phyloP scores from a whole-genome alignment of 2,888 invertebrate species.

The Lasioglossum villosulum region DNA sequence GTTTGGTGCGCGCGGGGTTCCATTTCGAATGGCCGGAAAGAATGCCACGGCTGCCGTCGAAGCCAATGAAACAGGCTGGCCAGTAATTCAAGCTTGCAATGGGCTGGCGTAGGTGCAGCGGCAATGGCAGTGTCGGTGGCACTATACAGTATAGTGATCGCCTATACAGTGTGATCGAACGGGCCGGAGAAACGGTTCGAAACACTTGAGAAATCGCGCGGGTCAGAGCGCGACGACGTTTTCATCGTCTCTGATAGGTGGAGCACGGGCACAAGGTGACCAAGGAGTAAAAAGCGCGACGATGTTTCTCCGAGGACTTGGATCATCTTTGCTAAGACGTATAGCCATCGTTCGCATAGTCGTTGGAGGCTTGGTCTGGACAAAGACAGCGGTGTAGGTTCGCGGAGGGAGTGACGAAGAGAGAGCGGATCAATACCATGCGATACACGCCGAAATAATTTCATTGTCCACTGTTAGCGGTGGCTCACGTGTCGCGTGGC shows the following conservation, averaged over 20 bases:
- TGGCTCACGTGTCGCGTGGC: constrained; percentile 79
- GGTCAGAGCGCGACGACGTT: constrained; percentile 2
- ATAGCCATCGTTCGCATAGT: constrained; percentile 43
- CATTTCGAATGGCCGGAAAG: constrained; percentile 64
- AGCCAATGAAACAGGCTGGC: constrained; percentile 53
- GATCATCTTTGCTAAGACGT: constrained; percentile 55
- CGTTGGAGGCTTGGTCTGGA: constrained; percentile 60
- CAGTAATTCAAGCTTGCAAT: constrained; percentile 55
- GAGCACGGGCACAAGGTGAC: constrained; percentile 20
- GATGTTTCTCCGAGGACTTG: constrained; percentile 17
- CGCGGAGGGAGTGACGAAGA: constrained; percentile 57
- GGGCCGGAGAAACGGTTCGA: not conserved
- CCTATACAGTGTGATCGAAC: not conserved
- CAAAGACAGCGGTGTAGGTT: constrained; percentile 30
- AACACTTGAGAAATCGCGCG: constrained; percentile 6
- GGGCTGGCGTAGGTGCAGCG: constrained; percentile 51
- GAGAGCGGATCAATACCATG: constrained; percentile 78
- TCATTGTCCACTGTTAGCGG: constrained; percentile 81
- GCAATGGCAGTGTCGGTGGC: not conserved
- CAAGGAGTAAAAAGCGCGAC: constrained; percentile 38
- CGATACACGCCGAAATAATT: constrained; percentile 81
- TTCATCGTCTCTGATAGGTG: constrained; percentile 24
- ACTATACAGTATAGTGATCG: not conserved
- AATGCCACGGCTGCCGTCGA: constrained; percentile 53
- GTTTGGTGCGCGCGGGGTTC: constrained; percentile 65